Conservation (phyloP, 2,888 invertebrate genomes). For the Dendrolimus houi region DNA sequence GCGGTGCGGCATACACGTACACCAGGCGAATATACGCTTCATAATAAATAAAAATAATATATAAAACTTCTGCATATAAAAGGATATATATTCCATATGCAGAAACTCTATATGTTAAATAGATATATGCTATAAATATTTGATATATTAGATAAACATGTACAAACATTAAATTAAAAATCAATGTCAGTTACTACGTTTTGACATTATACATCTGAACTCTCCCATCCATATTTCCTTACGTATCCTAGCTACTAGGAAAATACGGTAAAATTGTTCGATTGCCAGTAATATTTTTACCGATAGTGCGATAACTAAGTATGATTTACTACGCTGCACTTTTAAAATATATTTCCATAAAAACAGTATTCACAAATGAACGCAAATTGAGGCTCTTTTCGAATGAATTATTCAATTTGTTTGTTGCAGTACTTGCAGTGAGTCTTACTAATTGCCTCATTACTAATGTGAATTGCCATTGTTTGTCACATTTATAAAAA, state of each 20-base stretch:
- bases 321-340: background rate
- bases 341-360: background rate
- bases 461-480: background rate
- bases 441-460: background rate
- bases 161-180: no score
- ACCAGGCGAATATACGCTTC: no score
- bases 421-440: background rate
- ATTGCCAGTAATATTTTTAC: conserved; percentile 18
- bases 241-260: conserved; percentile 2
- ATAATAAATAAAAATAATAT: no score
- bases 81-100: no score
- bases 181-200: no score
- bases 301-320: background rate
- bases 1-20: no score
- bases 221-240: conserved; percentile 2
- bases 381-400: background rate
- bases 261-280: conserved; percentile 25
- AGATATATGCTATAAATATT: no score
- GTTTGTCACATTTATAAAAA: background rate
- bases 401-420: background rate
- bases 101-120: no score
- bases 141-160: no score
- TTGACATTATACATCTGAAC: no score
- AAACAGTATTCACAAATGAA: background rate
- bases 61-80: no score